phyloP scores from a whole-genome alignment of 2,888 invertebrate species.

The Agrotis exclamationis region DNA sequence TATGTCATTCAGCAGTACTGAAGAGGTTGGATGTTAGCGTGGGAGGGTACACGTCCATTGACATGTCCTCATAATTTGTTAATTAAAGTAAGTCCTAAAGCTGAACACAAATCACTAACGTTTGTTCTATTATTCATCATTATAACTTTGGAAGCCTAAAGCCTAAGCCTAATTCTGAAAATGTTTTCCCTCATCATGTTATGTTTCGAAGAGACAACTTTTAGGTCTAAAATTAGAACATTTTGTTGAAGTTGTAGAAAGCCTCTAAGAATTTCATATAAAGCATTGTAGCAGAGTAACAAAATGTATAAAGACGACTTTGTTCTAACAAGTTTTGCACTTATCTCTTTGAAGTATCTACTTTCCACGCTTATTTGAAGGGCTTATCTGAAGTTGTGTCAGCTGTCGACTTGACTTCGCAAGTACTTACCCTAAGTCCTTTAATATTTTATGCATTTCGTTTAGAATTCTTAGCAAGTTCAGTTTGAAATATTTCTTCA shows the following conservation, averaged over 20 bases:
- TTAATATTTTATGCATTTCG: constrained; percentile 10
- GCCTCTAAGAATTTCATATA: neutral
- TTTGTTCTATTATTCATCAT: neutral
- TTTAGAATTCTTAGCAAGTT: neutral
- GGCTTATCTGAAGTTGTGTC: constrained; percentile 29
- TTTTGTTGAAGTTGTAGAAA: neutral
- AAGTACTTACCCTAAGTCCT: constrained; percentile 7
- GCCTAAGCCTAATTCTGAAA: neutral
- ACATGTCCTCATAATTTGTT: too few species aligned
- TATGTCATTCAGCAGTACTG: too few species aligned
- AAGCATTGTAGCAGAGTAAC: neutral
- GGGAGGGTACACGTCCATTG: too few species aligned
- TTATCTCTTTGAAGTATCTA: constrained; percentile 21
- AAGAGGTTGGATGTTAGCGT: too few species aligned
- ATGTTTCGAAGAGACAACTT: neutral
- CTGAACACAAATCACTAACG: neutral
- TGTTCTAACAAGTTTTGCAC: constrained; percentile 22
- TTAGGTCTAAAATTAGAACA: neutral
- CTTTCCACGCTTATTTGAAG: constrained; percentile 12
- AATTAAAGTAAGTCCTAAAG: too few species aligned
- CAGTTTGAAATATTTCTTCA: constrained; percentile 7
- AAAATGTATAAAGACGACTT: neutral
- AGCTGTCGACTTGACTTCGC: constrained; percentile 5
- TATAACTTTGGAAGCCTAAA: neutral
- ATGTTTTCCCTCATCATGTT: neutral